These are phyloP conservation scores for Typhlichthys eigenmanni DNA, from an alignment of 2,797 vertebrate genomes.

Conservation along the genomic window DNA sequence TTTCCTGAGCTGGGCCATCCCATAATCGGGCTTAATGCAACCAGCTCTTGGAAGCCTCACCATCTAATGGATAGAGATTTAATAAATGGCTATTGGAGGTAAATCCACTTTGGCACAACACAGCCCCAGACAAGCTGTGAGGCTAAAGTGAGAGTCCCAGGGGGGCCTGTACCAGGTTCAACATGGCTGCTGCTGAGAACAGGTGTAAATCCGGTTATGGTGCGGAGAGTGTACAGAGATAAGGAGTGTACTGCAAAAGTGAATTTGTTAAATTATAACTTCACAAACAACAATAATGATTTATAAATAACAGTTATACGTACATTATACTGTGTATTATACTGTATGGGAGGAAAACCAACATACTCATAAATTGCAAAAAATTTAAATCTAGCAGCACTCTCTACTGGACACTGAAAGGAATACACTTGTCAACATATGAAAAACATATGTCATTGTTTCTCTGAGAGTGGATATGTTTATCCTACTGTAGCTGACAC, in stretches of 20 bases:
- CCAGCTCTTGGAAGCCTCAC: conserved; percentile 81
- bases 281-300: not conserved
- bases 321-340: too few relatives aligned
- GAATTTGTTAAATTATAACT: too few relatives aligned
- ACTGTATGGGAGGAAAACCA: not conserved
- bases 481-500: conserved; percentile 71
- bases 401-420: conserved; percentile 52
- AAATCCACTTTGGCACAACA: conserved; percentile 93
- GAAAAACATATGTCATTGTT: conserved; percentile 7
- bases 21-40: conserved; percentile 97
- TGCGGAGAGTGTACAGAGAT: conserved; percentile 26
- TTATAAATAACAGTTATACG: too few relatives aligned
- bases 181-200: conserved; percentile 29
- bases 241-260: too few relatives aligned
- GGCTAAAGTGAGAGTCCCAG: conserved; percentile 58
- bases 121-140: conserved; percentile 75
- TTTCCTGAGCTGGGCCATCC: conserved; percentile 78
- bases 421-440: not conserved
- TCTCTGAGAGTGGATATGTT: conserved; percentile 65
- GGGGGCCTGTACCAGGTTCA: conserved; percentile 36
- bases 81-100: conserved; percentile 98
- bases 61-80: conserved; percentile 96
- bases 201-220: conserved; percentile 41
- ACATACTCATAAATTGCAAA: not conserved
- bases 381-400: conserved; percentile 40